These are phyloP conservation scores for Vanessa tameamea DNA, from an alignment of 1,140 invertebrate species.

Conservation along the genomic window DNA sequence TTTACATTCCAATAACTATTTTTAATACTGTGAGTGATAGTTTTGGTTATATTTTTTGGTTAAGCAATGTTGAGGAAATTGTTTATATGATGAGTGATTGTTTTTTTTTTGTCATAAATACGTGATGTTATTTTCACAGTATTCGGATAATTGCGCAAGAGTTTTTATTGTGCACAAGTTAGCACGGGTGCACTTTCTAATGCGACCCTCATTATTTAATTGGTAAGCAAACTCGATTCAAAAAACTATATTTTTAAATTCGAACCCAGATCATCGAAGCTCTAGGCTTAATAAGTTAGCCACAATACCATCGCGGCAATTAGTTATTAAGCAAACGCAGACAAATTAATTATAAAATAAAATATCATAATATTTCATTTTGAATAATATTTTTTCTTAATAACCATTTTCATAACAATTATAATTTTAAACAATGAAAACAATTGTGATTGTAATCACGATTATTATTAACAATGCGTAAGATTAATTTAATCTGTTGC, in stretches of 20 bases:
- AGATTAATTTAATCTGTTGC: background rate
- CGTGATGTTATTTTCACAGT: background rate
- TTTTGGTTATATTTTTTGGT: background rate
- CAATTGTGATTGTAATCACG: background rate
- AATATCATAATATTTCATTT: background rate
- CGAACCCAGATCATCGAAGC: no score
- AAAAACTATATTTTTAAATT: no score
- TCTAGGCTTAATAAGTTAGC: no score
- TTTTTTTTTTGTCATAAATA: no score
- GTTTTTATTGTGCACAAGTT: no score
- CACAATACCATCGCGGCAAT: no score
- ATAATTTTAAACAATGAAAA: conserved; percentile 2
- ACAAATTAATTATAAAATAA: background rate
- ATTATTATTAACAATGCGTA: background rate
- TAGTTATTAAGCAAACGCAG: no score
- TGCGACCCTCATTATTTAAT: no score
- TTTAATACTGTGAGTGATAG: background rate
- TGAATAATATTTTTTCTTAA: background rate
- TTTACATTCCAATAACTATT: background rate
- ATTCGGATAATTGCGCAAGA: no score
- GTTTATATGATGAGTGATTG: no score
- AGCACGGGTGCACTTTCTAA: no score
- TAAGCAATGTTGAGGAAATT: background rate
- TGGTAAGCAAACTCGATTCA: no score
- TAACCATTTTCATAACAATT: background rate